These are phyloP conservation scores for Diachasma alloeum DNA, from an alignment of 1,140 invertebrate genomes.

Conservation along the genomic window DNA sequence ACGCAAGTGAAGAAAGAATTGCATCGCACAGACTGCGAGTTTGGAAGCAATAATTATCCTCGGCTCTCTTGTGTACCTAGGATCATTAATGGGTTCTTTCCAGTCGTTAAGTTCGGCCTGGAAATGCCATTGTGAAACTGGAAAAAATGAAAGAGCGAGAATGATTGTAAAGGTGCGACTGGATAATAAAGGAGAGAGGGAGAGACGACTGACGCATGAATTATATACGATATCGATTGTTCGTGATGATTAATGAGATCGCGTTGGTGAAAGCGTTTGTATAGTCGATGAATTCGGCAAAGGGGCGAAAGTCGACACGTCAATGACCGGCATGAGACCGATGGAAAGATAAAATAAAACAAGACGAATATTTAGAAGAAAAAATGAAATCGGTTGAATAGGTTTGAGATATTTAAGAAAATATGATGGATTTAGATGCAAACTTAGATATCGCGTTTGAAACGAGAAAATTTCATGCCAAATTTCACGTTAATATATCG, in stretches of 20 bases:
- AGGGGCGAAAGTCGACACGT: not conserved
- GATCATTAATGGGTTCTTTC: not conserved
- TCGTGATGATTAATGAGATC: slow-evolving; percentile 46
- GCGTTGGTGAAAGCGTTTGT: not conserved
- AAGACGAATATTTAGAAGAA: too few species aligned
- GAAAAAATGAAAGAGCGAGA: not conserved
- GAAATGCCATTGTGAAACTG: not conserved
- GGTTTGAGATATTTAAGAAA: too few species aligned
- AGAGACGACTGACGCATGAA: too few species aligned
- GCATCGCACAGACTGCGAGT: not conserved
- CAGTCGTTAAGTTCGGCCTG: not conserved
- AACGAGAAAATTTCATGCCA: too few species aligned
- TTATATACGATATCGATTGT: slow-evolving; percentile 38
- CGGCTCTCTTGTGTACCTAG: not conserved
- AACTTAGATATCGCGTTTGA: too few species aligned
- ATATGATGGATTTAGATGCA: too few species aligned
- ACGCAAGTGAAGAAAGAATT: not conserved
- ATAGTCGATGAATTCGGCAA: not conserved
- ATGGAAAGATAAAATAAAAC: too few species aligned
- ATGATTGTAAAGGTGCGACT: not conserved
- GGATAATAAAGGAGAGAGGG: not conserved
- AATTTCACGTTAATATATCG: too few species aligned
- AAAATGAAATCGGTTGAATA: too few species aligned
- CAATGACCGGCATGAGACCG: too few species aligned
- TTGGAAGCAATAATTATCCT: not conserved